Percentiles rank a stretch among this genome's conserved stretches.
These are phyloP conservation scores for Acleris holmiana DNA, from an alignment of 2,888 invertebrate genomes.

Conservation along the genomic window DNA sequence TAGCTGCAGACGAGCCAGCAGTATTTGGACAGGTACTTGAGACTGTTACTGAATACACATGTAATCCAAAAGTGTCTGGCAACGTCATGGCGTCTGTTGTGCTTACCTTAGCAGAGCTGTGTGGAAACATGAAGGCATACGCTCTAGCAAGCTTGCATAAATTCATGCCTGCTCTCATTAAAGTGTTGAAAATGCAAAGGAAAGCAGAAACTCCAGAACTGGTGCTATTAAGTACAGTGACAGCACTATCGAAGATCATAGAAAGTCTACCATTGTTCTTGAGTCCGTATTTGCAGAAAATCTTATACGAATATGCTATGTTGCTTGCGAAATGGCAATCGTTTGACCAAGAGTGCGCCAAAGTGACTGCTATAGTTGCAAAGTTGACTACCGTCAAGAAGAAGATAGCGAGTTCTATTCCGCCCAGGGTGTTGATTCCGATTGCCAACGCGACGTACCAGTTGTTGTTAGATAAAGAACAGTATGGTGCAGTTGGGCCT, in stretches of 20 bases:
- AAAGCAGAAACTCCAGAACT: constrained; percentile 85
- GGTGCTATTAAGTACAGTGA: constrained; percentile 89
- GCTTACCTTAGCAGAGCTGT: constrained; percentile 91
- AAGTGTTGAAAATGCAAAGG: constrained; percentile 86
- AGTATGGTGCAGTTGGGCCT: constrained; percentile 86
- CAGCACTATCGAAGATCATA: constrained; percentile 92
- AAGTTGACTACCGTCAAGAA: constrained; percentile 86
- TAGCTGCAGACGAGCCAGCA: constrained; percentile 87
- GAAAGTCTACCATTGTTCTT: constrained; percentile 92
- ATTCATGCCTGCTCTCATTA: constrained; percentile 91
- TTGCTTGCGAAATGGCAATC: constrained; percentile 82
- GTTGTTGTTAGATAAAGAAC: constrained; percentile 83
- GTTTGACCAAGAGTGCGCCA: constrained; percentile 74
- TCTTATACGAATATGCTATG: constrained; percentile 86
- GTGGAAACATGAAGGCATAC: constrained; percentile 89
- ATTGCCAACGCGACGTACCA: constrained; percentile 87
- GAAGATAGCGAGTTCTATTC: constrained; percentile 88
- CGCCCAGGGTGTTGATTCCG: constrained; percentile 91
- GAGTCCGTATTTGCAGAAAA: constrained; percentile 91
- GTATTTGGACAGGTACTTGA: constrained; percentile 89
- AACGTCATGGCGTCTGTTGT: constrained; percentile 90
- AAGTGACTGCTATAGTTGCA: constrained; percentile 80
- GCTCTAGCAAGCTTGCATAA: constrained; percentile 89
- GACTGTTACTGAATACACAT: constrained; percentile 86
- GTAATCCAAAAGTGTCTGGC: constrained; percentile 76